Evolutionary conservation across 2,797 vertebrate genomes (phyloP).

Genomic region (Eremophila alpestris): DNA sequence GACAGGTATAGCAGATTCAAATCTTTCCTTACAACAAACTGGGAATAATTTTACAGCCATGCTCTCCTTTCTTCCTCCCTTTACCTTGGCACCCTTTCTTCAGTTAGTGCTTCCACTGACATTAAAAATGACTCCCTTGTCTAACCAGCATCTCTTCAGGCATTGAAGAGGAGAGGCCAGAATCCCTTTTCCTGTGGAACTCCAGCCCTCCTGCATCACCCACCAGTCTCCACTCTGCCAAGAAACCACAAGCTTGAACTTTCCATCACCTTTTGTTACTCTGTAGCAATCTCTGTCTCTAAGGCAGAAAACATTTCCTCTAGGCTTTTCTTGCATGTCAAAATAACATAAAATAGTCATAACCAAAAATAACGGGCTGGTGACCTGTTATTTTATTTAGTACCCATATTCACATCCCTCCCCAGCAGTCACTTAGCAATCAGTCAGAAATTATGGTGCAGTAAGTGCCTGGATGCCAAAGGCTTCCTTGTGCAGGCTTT

Average conservation of each 20-base stretch:
- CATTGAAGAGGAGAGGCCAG: neutral
- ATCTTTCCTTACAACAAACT: slow-evolving; percentile 13
- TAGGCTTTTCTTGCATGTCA: neutral
- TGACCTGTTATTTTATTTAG: neutral
- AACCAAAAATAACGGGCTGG: neutral
- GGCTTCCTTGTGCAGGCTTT: neutral
- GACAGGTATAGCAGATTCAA: slow-evolving; percentile 19
- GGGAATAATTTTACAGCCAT: neutral
- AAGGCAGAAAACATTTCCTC: neutral
- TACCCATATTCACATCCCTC: neutral
- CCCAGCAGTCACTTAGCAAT: neutral
- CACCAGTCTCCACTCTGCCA: neutral
- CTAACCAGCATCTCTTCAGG: neutral
- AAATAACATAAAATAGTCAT: neutral
- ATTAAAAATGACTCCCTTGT: neutral
- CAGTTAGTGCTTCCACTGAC: neutral
- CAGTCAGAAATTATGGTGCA: neutral
- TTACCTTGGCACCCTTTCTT: neutral
- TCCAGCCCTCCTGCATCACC: rapidly evolving
- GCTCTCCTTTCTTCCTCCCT: neutral
- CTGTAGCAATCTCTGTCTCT: rapidly evolving
- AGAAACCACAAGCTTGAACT: neutral
- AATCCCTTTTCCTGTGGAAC: rapidly evolving
- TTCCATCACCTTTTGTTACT: neutral
- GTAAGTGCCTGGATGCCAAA: neutral